Base-by-base conservation (phyloP, 2,888 invertebrate genomes). In the Ochropleura leucogaster region DNA sequence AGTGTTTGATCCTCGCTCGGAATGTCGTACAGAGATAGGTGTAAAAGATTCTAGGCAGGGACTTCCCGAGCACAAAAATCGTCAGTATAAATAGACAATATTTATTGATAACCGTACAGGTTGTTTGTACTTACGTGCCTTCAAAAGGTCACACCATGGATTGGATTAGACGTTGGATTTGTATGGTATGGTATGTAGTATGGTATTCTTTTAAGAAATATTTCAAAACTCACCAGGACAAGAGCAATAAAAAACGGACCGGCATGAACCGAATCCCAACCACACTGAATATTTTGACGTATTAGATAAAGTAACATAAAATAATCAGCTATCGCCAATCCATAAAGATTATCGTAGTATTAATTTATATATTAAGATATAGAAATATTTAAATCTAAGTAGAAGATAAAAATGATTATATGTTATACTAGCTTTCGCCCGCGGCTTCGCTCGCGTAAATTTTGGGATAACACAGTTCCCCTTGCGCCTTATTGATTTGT, bases 301-400 rank as follows among this genome's bases (percentile, higher is more conserved):
- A n/a, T 42, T 60, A n/a, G 18, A 42, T 42, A 60, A 60, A 60
- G 42, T 42, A 10, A 3, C 12, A 44, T 44, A n/a, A n/a, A 6
- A n/a, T 62, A 44, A 62, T 44, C 62, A 12, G n/a, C n/a, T 44
- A 4, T 12, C 42, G 6, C n/a, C 7, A 62, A 62, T 62, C 44
- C 12, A 12, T 62, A 62, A 62, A 62, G 62, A 62, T 62, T 44
- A 62, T 62, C 4, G n/a, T 7, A 44, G 60, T 1, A n/a, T 62
- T n/a, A 62, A 62, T 40, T 62, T 62, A 44, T 12, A 10, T 62
- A 62, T 44, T 62, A 44, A 62, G 62, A 62, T 62, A 62, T 6
- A 44, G 12, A 44, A 44, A 62, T n/a, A 62, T 62, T 44, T 44
- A 3, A 5, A 44, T 62, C 12, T 59, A 20, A 20, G 53, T 57